Evolutionary conservation across 2,113 vertebrate species (phyloP), one percentile per base, ranked within the genome.

Genomic region (Notothenia rossii): DNA sequence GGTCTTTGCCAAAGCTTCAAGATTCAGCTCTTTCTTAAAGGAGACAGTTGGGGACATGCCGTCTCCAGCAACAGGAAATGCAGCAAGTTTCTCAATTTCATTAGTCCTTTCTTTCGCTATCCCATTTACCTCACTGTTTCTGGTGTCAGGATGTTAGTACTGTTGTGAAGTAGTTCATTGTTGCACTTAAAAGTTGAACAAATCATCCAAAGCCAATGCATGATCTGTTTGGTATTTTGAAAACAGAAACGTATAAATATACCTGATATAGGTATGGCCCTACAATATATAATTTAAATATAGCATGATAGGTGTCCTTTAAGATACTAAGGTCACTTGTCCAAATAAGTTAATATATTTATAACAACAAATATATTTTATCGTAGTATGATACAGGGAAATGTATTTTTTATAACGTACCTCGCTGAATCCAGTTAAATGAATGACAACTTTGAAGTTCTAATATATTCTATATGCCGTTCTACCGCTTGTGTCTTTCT

Each of bases 11-110:
- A 92, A 79, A 64, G 65, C 64, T 0, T 87, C 85, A 55, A 65
- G 6, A 36, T 90, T 89, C 6, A 20, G 53, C 1, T 59, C 68
- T 2, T 89, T 93, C 48, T 55, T 92, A 17, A 88, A 70, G 56
- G 77, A 86, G 53, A 84, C 33, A 2, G 79, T 88, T 10, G 43
- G 14, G 0, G 63, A 81, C 33, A 56, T 86, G 62, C 82, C 76
- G 0, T 18, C 82, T 43, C 77, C 83, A 22, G 20, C 1, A 56
- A 66, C 45, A 61, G 81, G 61, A 78, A 15, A 62, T 20, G 77
- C 69, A 22, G n/a, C 72, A 50, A 0, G 33, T 73, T 63, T 79
- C 2, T 50, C 65, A 14, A 1, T 68, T 10, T 82, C 71, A 13
- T 48, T 63, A 1, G 13, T 84, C 5, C 7, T 89, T 1, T 69